These are phyloP conservation scores for Chloropsis cyanopogon DNA, from an alignment of 2,113 vertebrate species.

Conservation along the genomic window DNA sequence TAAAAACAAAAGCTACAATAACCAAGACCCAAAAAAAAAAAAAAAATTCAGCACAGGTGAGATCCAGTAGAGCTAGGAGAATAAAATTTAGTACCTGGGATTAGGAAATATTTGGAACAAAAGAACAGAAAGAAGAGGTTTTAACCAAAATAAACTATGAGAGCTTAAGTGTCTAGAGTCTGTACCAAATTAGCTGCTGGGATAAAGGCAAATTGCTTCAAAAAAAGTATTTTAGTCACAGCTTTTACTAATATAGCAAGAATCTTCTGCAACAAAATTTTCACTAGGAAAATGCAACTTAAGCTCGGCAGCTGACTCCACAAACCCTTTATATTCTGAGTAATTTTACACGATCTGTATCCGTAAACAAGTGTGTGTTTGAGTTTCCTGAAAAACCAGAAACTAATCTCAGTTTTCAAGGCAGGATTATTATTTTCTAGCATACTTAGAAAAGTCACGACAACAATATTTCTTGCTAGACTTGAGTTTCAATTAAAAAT, in stretches of 20 bases:
- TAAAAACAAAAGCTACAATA: background rate
- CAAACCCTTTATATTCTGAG: background rate
- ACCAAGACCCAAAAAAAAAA: background rate
- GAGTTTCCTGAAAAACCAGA: background rate
- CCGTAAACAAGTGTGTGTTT: background rate
- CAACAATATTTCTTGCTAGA: background rate
- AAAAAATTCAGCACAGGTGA: background rate
- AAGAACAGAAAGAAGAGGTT: background rate
- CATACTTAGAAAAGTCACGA: background rate
- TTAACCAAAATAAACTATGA: background rate
- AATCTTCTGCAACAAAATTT: background rate
- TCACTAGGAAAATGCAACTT: background rate
- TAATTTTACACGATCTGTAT: background rate
- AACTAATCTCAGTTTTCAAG: background rate
- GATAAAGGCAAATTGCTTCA: background rate
- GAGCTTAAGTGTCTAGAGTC: background rate
- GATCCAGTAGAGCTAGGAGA: background rate
- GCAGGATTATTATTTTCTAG: background rate
- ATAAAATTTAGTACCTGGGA: background rate
- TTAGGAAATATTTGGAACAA: background rate
- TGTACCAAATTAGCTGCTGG: background rate
- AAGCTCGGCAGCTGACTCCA: background rate
- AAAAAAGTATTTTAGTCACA: background rate
- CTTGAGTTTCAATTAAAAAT: background rate
- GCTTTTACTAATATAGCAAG: background rate